Evolutionary conservation across 2,113 vertebrate species (phyloP), one percentile per base, ranked within the genome.

Genomic region (Onychorhynchus coronatus): DNA sequence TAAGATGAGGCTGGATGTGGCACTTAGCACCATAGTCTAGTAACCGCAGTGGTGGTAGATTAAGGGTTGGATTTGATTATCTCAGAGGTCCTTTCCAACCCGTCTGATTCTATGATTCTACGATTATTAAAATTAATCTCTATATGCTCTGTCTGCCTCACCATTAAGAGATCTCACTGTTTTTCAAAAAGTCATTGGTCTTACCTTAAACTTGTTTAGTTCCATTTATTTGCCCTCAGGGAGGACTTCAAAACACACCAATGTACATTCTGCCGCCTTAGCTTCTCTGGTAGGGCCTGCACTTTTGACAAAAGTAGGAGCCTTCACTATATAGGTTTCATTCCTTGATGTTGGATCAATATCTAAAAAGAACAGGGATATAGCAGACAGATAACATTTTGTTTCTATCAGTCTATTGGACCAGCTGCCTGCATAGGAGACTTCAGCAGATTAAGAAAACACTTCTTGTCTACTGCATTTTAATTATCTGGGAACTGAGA

Each of bases 401-500:
- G 52, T 75, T 85, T 89, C 58, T 82, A 8, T 61, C 47, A 61
- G 78, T 82, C 37, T 85, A 15, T 42, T 85, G 82, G 44, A 55
- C 75, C 22, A 75, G 12, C 31, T 91, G 44, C n/a, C 74, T 88
- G 30, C 62, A 41, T 12, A 71, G 33, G 18, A 74, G 78, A 76
- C 35, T 82, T 84, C 22, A 68, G 49, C 22, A 75, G 71, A 79
- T 79, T 73, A 88, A 78, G 39, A 71, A 87, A 93, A 52, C 53
- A 14, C 4, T 83, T 77, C 39, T 81, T 90, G 24, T 49, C 37
- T 71, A 49, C 47, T 83, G 31, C 58, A 58, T 88, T 88, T 83
- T 76, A 79, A 88, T 88, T 68, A 62, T 47, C 67, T 85, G 28
- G 28, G n/a, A 94, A 66, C 58, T 37, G 33, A 90, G 67, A 91